A percentile compares a stretch with the other conserved stretches of the same genome.
These are phyloP conservation scores for Diploscapter pachys DNA, from an alignment of 1,140 invertebrate species.

Conservation along the genomic window DNA sequence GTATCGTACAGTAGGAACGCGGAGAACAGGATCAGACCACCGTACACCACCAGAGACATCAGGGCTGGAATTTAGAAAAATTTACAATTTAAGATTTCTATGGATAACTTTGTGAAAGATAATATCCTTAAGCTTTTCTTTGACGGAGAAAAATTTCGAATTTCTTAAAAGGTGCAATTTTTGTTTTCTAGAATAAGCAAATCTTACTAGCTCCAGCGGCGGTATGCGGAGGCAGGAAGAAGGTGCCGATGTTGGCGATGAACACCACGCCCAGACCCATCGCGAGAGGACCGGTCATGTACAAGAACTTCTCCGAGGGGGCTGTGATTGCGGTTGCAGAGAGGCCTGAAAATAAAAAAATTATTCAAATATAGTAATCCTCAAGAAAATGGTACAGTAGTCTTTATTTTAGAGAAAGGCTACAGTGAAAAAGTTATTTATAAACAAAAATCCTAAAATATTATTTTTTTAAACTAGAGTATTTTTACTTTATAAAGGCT, in stretches of 20 bases:
- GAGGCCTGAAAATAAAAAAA: slow-evolving; percentile 62
- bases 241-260: slow-evolving; percentile 79
- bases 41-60: slow-evolving; percentile 87
- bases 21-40: slow-evolving; percentile 86
- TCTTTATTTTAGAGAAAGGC: too few relatives aligned
- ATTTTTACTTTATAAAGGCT: too few relatives aligned
- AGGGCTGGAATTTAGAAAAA: slow-evolving; percentile 65
- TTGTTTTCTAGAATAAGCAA: slow-evolving; percentile 1
- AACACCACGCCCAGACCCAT: slow-evolving; percentile 95
- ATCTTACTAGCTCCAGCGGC: slow-evolving; percentile 54
- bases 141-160: too few relatives aligned
- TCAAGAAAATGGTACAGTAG: too few relatives aligned
- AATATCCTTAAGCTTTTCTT: too few relatives aligned
- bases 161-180: slow-evolving; percentile 70
- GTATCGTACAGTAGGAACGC: slow-evolving; percentile 90
- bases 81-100: too few relatives aligned
- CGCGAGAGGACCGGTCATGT: slow-evolving; percentile 86
- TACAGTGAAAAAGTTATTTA: too few relatives aligned
- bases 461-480: too few relatives aligned
- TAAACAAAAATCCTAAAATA: too few relatives aligned
- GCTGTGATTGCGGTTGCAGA: slow-evolving; percentile 88
- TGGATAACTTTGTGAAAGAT: too few relatives aligned
- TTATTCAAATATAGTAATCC: neutral
- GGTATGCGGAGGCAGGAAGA: slow-evolving; percentile 86
- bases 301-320: slow-evolving; percentile 89